Evolutionary conservation across 1,140 invertebrate genomes (phyloP), one percentile per base, ranked within the genome.

Genomic region (Drosophila littoralis): DNA sequence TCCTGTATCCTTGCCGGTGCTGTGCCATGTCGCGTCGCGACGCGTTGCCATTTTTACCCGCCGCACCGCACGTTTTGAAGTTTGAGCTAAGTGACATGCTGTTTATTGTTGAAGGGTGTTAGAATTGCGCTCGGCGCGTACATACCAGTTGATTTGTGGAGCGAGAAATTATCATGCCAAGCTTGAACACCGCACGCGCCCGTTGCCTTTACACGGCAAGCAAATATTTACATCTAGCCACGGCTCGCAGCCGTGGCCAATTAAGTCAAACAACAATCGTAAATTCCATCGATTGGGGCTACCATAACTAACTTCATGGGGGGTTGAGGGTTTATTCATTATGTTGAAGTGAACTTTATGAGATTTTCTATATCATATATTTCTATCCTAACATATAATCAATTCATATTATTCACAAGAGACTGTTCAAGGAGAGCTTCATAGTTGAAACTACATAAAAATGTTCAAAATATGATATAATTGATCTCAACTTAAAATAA

Each of bases 101-200:
- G 90, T 91, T 91, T 91, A 91, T 91, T 91, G 90, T 91, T 90
- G 90, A 83, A 91, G 90, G 89, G 90, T 91, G 90, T 91, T 91
- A 91, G 91, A 91, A 91, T 83, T 71, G 81, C 78, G 72, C 77
- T 69, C 66, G 55, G 55, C 68, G 60, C 67, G 48, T 55, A 64
- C 68, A 59, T 48, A 66, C 52, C 69, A 68, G 61, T 76, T 77
- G 76, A 79, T 81, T 79, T 77, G 81, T 85, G 77, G 72, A 75
- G 83, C 83, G 81, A 91, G 88, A 91, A 91, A 91, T 91, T 91
- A 91, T 91, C 90, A 84, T 91, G 80, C 80, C 83, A 88, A 79
- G 80, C 77, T 70, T 77, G 85, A 86, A 58, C 77, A 81, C 76
- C 73, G 85, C 81, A 91, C 86, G 79, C 77, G 77, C 73, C 54